These are phyloP conservation scores for Acrocephalus arundinaceus DNA, from an alignment of 2,113 vertebrate genomes.

Conservation along the genomic window DNA sequence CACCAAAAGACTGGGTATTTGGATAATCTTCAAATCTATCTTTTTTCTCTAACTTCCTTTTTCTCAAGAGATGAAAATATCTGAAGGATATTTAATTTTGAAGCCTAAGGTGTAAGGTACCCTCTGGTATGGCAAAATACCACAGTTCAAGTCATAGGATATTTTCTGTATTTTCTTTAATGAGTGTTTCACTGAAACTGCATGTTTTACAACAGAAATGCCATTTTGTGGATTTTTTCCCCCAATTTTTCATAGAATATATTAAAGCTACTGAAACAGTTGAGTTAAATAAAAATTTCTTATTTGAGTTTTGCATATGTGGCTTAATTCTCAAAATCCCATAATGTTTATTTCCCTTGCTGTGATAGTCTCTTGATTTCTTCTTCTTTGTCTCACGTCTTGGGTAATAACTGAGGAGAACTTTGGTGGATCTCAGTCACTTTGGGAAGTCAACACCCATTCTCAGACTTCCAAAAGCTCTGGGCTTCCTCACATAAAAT, in stretches of 20 bases:
- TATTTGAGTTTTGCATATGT: not conserved
- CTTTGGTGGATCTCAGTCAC: not conserved
- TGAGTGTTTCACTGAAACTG: no score
- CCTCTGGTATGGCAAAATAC: not conserved
- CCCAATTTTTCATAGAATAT: not conserved
- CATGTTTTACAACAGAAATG: not conserved
- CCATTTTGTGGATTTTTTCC: not conserved
- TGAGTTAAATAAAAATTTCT: not conserved
- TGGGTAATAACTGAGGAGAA: not conserved
- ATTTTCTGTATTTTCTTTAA: no score
- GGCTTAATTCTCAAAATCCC: not conserved
- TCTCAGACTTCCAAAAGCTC: not conserved
- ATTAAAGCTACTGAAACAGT: not conserved
- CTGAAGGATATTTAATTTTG: not conserved
- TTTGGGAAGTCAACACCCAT: not conserved
- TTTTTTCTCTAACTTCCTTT: not conserved
- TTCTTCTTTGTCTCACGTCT: not conserved
- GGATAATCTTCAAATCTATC: not conserved
- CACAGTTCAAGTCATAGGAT: not conserved
- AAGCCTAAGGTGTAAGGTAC: not conserved
- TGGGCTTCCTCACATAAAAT: not conserved
- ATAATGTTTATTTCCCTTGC: not conserved
- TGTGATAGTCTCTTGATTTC: not conserved
- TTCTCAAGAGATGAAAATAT: not conserved
- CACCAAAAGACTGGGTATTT: not conserved